These are phyloP conservation scores for Ascidia mentula DNA, from an alignment of 23 tunicate genomes.

Conservation along the genomic window DNA sequence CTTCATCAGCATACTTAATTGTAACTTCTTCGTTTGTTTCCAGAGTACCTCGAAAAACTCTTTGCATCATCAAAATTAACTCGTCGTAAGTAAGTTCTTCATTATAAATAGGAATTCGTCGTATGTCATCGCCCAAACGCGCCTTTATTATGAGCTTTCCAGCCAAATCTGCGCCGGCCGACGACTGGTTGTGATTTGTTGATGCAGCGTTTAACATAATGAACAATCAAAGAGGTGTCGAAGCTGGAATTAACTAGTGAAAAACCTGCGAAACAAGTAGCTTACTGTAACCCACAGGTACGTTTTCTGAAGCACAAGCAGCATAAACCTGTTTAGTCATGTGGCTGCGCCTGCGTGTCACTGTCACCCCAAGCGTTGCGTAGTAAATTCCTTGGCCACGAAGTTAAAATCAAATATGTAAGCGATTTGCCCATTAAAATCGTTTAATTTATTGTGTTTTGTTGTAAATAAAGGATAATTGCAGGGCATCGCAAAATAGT, in stretches of 20 bases:
- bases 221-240: too few species aligned
- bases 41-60: constrained; percentile 81
- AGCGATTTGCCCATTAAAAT: too few species aligned
- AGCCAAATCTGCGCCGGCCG: constrained; percentile 37
- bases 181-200: neutral
- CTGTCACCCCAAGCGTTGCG: too few species aligned
- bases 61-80: constrained; percentile 90
- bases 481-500: too few species aligned
- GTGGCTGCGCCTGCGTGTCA: too few species aligned
- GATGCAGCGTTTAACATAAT: neutral
- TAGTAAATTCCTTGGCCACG: too few species aligned
- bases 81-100: constrained; percentile 95
- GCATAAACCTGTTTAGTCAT: neutral
- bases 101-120: constrained; percentile 87
- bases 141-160: constrained; percentile 94
- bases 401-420: too few species aligned
- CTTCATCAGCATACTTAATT: constrained; percentile 87
- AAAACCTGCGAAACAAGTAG: neutral
- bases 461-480: too few species aligned
- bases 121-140: constrained; percentile 80
- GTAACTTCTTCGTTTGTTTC: constrained; percentile 59
- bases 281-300: neutral
- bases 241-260: too few species aligned
- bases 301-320: too few species aligned
- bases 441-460: too few species aligned